These are phyloP conservation scores for Alauda arvensis DNA, from an alignment of 2,797 vertebrate genomes.

Conservation along the genomic window DNA sequence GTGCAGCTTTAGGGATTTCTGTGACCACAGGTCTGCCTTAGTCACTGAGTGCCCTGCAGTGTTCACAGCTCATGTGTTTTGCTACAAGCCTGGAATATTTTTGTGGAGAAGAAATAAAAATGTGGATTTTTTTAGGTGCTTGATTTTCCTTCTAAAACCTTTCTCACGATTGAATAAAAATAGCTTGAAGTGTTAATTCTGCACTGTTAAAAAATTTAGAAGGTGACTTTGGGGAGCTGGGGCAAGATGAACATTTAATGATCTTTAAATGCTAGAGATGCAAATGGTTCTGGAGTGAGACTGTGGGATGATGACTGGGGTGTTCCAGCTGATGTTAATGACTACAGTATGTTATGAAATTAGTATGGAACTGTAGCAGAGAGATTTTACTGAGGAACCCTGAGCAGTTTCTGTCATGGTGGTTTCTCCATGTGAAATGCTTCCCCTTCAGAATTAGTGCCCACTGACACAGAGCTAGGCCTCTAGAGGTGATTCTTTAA, in stretches of 20 bases:
- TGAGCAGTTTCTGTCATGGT: not conserved
- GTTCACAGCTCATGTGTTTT: not conserved
- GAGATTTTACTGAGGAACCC: not conserved
- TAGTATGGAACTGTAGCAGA: not conserved
- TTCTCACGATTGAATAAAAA: not conserved
- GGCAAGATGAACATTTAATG: not conserved
- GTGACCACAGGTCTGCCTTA: not conserved
- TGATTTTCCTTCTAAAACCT: not conserved
- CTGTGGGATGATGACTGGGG: not conserved
- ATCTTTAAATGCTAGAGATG: constrained; percentile 1
- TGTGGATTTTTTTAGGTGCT: not conserved
- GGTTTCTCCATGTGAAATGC: not conserved
- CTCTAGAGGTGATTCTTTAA: not conserved
- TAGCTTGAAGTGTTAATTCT: constrained; percentile 7
- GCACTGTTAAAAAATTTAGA: not conserved
- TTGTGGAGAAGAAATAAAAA: not conserved
- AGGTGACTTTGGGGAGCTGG: not conserved
- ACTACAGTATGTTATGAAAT: not conserved
- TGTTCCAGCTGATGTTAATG: not conserved
- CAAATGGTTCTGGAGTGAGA: not conserved
- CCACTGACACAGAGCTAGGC: not conserved
- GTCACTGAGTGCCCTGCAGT: not conserved
- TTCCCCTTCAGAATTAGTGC: not conserved
- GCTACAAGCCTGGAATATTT: not conserved
- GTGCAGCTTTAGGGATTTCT: not conserved